phyloP scores from a whole-genome alignment of 2,888 invertebrate genomes.

The Eilema griseolum region DNA sequence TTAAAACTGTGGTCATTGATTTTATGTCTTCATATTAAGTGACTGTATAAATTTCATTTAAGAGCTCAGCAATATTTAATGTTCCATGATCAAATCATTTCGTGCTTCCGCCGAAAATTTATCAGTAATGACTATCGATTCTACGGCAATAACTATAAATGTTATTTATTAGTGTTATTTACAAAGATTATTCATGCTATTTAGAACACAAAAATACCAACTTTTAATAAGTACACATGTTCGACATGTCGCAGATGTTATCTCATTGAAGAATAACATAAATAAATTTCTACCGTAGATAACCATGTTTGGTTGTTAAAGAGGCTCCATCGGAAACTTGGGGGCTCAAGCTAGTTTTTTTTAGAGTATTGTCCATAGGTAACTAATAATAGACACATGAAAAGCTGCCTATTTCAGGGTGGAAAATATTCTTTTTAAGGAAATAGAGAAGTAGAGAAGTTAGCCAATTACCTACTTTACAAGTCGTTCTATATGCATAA shows the following conservation, averaged over 20 bases:
- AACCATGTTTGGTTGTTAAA: not conserved
- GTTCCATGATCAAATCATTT: conserved; percentile 3
- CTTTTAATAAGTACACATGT: not conserved
- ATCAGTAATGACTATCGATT: not conserved
- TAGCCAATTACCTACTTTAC: too few relatives aligned
- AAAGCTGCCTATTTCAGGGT: not conserved
- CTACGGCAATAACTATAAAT: not conserved
- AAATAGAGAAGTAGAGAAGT: too few relatives aligned
- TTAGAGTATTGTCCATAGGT: not conserved
- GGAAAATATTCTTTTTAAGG: too few relatives aligned
- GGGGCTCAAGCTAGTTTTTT: too few relatives aligned
- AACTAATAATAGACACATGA: too few relatives aligned
- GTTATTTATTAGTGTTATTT: not conserved
- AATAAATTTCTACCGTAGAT: not conserved
- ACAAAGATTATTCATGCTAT: not conserved
- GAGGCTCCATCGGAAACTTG: not conserved
- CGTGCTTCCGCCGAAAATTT: not conserved
- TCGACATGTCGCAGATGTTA: not conserved
- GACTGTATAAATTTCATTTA: not conserved
- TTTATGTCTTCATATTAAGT: not conserved
- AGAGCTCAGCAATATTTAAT: not conserved
- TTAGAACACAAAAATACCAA: not conserved
- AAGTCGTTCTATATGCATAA: too few relatives aligned
- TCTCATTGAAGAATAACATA: not conserved
- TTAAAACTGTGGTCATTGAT: not conserved